Evolutionary conservation across 2,797 vertebrate genomes (phyloP), one percentile per base, ranked within the genome.

Genomic region (Chromobotia macracanthus): DNA sequence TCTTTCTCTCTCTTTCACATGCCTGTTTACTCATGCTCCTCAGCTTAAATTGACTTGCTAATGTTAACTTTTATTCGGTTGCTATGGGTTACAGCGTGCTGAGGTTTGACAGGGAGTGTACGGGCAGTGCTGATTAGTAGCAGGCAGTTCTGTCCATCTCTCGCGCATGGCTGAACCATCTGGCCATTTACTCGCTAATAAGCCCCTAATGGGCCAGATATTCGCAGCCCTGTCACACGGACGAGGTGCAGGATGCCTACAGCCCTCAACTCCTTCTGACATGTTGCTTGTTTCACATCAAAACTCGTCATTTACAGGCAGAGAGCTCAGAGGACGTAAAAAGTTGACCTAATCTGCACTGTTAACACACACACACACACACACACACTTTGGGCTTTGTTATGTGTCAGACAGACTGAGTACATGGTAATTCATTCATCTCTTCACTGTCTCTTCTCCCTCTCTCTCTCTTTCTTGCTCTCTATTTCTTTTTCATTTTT

Each of bases 141-240:
- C 97, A 98, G 95, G 96, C 97, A 97, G 96, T 96, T 97, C 96
- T 98, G 97, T 99, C 98, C 97, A 98, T 98, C 98, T 99, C 96
- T 96, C 38, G 95, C 98, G 98, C 97, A 98, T 98, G 97, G 98
- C 96, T 99, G 97, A 99, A 98, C 97, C 98, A 98, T 98, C 97
- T 99, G 98, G 98, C 98, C 98, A 99, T 99, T 99, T 99, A 99
- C 97, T 96, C 97, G 98, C 97, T 99, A 99, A 99, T 99, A 99
- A 99, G 97, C 97, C 98, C 98, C 98, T 99, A 99, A 99, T 99
- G 98, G 97, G 96, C 96, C 96, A 98, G 99, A 99, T 99, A 98
- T 99, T 99, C 97, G 96, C 94, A 91, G 91, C 96, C 96, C 98
- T 99, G 98, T 99, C 98, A 99, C 94, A 95, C 95, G 97, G 97